Conservation (phyloP, 2,113 vertebrate species). For the Alligator sinensis region DNA sequence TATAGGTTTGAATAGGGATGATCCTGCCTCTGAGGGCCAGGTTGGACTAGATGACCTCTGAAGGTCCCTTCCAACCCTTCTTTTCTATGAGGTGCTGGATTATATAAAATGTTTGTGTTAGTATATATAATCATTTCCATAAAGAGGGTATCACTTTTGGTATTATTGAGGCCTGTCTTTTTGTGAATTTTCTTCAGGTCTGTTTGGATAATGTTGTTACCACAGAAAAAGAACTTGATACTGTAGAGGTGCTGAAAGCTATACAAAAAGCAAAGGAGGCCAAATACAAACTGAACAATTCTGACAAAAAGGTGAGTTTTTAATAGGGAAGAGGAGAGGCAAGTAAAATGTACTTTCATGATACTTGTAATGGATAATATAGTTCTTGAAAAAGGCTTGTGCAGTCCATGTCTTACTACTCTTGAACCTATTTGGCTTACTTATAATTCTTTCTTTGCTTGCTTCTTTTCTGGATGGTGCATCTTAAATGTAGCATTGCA, state of each 20-base stretch:
- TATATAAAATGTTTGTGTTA: not conserved
- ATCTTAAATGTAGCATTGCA: not conserved
- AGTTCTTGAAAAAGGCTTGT: not conserved
- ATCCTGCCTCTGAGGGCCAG: too few relatives aligned
- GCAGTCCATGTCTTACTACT: not conserved
- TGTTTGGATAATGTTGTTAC: constrained; percentile 88
- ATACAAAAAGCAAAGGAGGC: constrained; percentile 98
- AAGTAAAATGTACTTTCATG: not conserved
- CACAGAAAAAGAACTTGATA: constrained; percentile 95
- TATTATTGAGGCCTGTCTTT: not conserved
- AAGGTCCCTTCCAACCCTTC: too few relatives aligned
- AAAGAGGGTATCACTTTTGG: not conserved
- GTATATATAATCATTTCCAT: not conserved
- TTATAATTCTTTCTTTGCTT: not conserved
- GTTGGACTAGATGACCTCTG: too few relatives aligned
- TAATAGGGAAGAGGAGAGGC: not conserved
- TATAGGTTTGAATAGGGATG: too few relatives aligned
- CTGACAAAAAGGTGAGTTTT: constrained; percentile 89
- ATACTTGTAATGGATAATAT: not conserved
- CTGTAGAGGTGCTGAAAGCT: constrained; percentile 96
- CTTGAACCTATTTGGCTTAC: not conserved
- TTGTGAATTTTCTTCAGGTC: constrained; percentile 79
- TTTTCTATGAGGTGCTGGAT: not conserved
- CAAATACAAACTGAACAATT: constrained; percentile 88
- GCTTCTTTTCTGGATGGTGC: not conserved